Conservation (phyloP, 2,888 invertebrate species). For the Nymphalis polychloros region DNA sequence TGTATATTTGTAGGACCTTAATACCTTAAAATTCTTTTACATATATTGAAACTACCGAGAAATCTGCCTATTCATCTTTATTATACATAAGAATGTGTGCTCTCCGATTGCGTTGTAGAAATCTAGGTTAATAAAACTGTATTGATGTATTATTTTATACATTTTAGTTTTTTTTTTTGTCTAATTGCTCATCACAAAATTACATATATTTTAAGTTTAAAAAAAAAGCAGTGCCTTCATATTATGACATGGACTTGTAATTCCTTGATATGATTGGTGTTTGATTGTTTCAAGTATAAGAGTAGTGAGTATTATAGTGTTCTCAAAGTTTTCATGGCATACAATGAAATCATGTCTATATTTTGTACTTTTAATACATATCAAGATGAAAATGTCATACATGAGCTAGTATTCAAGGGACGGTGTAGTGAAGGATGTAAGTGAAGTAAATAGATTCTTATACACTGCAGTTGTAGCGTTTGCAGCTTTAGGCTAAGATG, state of each 20-base stretch:
- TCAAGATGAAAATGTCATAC: conserved; percentile 38
- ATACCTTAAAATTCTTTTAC: conserved; percentile 4
- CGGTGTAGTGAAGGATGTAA: conserved; percentile 30
- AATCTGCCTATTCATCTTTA: conserved; percentile 38
- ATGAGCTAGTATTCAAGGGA: conserved; percentile 21
- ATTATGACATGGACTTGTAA: conserved; percentile 54
- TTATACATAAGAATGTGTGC: conserved; percentile 40
- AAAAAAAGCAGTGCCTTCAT: conserved; percentile 74
- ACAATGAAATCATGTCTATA: conserved; percentile 31
- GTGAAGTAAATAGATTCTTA: conserved; percentile 35
- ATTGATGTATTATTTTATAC: conserved; percentile 19
- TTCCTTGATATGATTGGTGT: conserved; percentile 44
- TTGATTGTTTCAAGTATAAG: conserved; percentile 26
- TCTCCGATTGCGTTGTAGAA: conserved; percentile 38
- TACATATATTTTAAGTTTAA: conserved; percentile 48
- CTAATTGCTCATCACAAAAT: conserved; percentile 49
- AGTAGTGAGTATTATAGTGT: conserved; percentile 21
- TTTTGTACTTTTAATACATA: conserved; percentile 47
- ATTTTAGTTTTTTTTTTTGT: conserved; percentile 35
- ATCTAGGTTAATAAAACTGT: conserved; percentile 14
- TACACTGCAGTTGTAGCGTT: conserved; percentile 34
- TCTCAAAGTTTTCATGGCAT: conserved; percentile 13
- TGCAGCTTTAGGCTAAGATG: conserved; percentile 20
- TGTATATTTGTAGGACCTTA: conserved; percentile 30
- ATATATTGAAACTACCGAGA: conserved; percentile 1